These are phyloP conservation scores for Masnerella sp. DNA, from an alignment of 2,888 invertebrate species.

Conservation along the genomic window DNA sequence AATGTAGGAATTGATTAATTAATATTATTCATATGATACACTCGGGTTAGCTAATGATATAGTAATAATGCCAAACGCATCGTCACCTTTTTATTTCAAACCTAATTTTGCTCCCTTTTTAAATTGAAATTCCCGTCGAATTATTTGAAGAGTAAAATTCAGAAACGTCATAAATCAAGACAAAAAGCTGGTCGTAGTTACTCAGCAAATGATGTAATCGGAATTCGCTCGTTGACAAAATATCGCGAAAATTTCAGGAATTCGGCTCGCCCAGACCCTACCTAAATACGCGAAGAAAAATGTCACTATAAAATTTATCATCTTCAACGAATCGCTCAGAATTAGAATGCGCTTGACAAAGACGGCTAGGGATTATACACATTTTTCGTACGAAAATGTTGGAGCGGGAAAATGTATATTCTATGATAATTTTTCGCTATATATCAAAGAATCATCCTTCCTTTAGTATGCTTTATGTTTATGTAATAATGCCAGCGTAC, in stretches of 20 bases:
- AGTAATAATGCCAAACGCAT: too few species aligned
- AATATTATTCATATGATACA: too few species aligned
- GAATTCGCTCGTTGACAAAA: not conserved
- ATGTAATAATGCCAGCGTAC: not conserved
- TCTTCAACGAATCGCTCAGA: constrained; percentile 34
- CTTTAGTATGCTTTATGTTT: constrained; percentile 8
- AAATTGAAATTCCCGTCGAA: too few species aligned
- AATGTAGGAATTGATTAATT: too few species aligned
- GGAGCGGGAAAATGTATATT: constrained; percentile 23
- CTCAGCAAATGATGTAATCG: too few species aligned
- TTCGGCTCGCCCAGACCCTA: not conserved
- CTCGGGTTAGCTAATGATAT: too few species aligned
- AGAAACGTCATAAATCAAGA: too few species aligned
- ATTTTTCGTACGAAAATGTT: constrained; percentile 36
- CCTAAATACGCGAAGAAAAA: constrained; percentile 12
- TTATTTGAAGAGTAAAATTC: too few species aligned
- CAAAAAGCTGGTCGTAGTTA: too few species aligned
- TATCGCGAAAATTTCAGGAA: constrained; percentile 11
- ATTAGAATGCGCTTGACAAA: constrained; percentile 38
- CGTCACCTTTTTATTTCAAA: too few species aligned
- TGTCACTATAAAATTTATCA: constrained; percentile 21
- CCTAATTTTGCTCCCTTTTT: too few species aligned
- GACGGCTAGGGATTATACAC: constrained; percentile 31
- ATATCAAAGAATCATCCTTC: constrained; percentile 23
- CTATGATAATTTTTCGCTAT: constrained; percentile 26